A percentile compares a stretch with the other conserved stretches of the same genome.
Conservation (phyloP, 2,888 invertebrate genomes). For the Patella depressa region DNA sequence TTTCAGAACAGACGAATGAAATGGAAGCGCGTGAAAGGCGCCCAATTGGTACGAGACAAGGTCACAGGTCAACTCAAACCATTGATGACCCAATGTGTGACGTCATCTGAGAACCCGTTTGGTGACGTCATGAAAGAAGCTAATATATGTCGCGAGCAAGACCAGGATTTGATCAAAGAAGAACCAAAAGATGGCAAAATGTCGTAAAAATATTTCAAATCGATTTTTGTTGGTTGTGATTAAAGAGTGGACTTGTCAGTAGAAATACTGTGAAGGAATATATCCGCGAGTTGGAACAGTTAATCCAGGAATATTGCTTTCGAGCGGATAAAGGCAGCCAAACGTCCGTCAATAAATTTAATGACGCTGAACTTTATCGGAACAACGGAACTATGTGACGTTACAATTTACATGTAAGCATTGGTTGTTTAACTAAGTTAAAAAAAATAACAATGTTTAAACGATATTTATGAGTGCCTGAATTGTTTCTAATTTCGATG, state of each 20-base stretch:
- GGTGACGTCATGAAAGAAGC: slow-evolving; percentile 30
- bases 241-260: neutral
- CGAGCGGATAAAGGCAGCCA: no score
- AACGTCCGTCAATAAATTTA: no score
- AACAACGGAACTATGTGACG: no score
- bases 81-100: slow-evolving; percentile 54
- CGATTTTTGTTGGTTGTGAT: neutral
- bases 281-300: no score
- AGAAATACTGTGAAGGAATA: no score
- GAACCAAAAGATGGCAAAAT: slow-evolving; percentile 26
- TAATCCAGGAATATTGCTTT: no score
- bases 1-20: slow-evolving; percentile 71
- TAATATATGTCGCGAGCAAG: slow-evolving; percentile 23
- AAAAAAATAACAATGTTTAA: no score
- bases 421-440: no score
- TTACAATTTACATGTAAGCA: no score
- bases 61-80: slow-evolving; percentile 69
- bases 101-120: slow-evolving; percentile 42
- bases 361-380: no score
- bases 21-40: slow-evolving; percentile 68
- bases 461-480: no score
- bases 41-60: slow-evolving; percentile 67
- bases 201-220: neutral
- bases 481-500: no score
- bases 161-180: slow-evolving; percentile 25